Evolutionary conservation across 2,888 invertebrate species (phyloP), one percentile per base, ranked within the genome.

Genomic region (Thumatha senex): DNA sequence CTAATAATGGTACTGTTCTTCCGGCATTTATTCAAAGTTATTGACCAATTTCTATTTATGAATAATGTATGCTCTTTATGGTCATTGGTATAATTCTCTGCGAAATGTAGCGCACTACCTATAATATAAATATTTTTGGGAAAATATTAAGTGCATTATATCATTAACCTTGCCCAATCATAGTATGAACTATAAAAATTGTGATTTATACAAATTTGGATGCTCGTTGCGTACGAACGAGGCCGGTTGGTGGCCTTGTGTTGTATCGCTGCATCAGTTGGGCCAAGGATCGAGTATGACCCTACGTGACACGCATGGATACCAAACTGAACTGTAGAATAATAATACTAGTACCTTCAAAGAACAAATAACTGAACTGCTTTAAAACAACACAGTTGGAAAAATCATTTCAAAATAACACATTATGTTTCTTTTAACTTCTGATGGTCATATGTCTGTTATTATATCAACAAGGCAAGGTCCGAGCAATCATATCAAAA

Each of bases 121-220:
- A n/a, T 24, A 24, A 4, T 24, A 5, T 5, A 24, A 5, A 24
- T 2, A 24, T 24, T 2, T 60, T 58, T 48, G 43, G 60, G 58
- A 55, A 62, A 58, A 46, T 53, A 59, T 55, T 56, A 63, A 54
- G 55, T 58, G 61, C 58, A 63, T 63, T 54, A 60, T 65, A 73
- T 68, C 70, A 78, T 82, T 78, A 80, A 79, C 82, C 81, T 82
- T 81, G 78, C 61, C 53, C 54, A 56, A 61, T 62, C 61, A 60
- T 70, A 57, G 59, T 60, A 67, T 74, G 74, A 73, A 70, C 72
- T 65, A 67, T 67, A 67, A 69, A 71, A 67, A 70, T 56, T 67
- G 72, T 83, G 83, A 83, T 75, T 78, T 79, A 82, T 69, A 67
- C 71, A 57, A 76, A 79, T 86, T 86, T 79, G 84, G 86, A 86